Percentiles rank a stretch among this genome's conserved stretches.
Conservation (phyloP, 2,797 vertebrate species). For the Falco rusticolus region DNA sequence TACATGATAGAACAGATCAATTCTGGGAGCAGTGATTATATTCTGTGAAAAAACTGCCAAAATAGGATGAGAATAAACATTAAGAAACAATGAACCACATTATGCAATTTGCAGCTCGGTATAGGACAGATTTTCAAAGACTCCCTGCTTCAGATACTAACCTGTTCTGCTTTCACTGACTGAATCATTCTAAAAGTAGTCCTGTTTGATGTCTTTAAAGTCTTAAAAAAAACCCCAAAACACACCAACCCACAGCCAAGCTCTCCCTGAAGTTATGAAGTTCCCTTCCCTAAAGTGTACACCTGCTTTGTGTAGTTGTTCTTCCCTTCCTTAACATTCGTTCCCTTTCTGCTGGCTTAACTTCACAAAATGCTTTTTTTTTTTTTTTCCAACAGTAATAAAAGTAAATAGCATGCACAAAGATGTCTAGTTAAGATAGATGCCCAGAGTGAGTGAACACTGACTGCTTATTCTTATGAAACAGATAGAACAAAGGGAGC, state of each 20-base stretch:
- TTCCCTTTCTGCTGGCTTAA: neutral
- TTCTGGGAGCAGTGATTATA: slow-evolving; percentile 39
- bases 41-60: slow-evolving; percentile 46
- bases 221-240: neutral
- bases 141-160: slow-evolving; percentile 19
- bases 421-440: slow-evolving; percentile 41
- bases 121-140: slow-evolving; percentile 42
- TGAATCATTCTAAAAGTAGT: slow-evolving; percentile 24
- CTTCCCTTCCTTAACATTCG: neutral
- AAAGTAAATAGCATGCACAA: slow-evolving; percentile 4
- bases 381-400: neutral
- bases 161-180: slow-evolving; percentile 36
- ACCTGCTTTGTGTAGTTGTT: neutral
- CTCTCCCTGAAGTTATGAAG: slow-evolving; percentile 5
- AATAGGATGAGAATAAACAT: slow-evolving; percentile 48
- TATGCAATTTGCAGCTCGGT: slow-evolving; percentile 31
- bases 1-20: slow-evolving; percentile 39
- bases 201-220: slow-evolving; percentile 44
- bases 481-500: neutral
- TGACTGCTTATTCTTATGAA: slow-evolving; percentile 27
- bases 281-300: neutral
- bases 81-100: slow-evolving; percentile 51
- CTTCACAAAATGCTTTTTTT: neutral
- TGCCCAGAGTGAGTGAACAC: neutral
- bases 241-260: neutral